phyloP scores from a whole-genome alignment of 1,140 invertebrate species.

The Sminthurides bifidus region DNA sequence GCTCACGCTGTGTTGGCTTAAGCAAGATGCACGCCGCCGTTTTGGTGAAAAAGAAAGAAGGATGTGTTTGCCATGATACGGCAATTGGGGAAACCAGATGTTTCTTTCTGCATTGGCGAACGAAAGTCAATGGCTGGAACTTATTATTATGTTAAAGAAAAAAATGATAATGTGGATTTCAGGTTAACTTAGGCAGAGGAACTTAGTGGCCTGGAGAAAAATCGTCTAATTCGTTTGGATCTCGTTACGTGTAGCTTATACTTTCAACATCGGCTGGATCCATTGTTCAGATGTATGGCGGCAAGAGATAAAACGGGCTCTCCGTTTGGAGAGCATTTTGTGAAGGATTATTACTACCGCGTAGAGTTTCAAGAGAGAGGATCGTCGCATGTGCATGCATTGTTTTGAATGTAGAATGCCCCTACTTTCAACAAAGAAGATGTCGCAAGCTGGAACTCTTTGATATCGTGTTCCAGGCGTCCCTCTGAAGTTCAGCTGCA shows the following conservation, averaged over 20 bases:
- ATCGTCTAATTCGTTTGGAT: constrained; percentile 37
- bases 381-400: constrained; percentile 38
- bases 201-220: neutral
- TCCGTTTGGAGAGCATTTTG: neutral
- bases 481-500: no score
- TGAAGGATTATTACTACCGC: constrained; percentile 27
- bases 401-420: constrained; percentile 37
- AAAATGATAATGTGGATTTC: constrained; percentile 32
- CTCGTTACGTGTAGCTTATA: constrained; percentile 35
- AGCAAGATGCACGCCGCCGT: constrained; percentile 32
- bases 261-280: neutral
- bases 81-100: no score
- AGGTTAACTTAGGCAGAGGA: constrained; percentile 14
- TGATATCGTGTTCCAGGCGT: no score
- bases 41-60: constrained; percentile 8
- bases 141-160: constrained; percentile 36
- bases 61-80: no score
- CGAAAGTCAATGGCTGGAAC: constrained; percentile 36
- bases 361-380: constrained; percentile 41
- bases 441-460: no score
- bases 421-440: no score
- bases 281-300: neutral
- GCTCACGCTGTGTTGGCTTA: constrained; percentile 29
- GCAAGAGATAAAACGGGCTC: no score
- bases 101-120: constrained; percentile 37